Evolutionary conservation across 2,113 vertebrate species (phyloP).

Genomic region (Clarias macrocephalus): DNA sequence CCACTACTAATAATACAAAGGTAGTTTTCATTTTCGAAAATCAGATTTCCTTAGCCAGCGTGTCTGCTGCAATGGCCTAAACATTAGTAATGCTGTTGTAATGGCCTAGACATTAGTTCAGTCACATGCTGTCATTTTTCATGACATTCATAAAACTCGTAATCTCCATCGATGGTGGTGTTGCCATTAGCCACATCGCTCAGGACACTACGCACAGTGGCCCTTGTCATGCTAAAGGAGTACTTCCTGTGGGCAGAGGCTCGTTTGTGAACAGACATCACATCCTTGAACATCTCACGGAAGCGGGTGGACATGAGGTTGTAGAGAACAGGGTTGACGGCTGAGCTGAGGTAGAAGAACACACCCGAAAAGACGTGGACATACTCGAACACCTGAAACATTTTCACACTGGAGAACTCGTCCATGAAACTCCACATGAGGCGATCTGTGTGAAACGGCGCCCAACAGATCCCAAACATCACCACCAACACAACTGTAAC

Average conservation of each 20-base stretch:
- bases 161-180: constrained; percentile 51
- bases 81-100: too few species aligned
- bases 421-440: constrained; percentile 90
- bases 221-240: constrained; percentile 77
- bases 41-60: neutral
- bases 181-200: constrained; percentile 71
- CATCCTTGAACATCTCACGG: constrained; percentile 88
- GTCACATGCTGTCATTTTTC: constrained; percentile 52
- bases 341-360: constrained; percentile 92
- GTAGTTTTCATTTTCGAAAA: too few species aligned
- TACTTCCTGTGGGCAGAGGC: constrained; percentile 49
- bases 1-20: too few species aligned
- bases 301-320: constrained; percentile 94
- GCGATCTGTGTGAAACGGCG: constrained; percentile 88
- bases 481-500: constrained; percentile 86
- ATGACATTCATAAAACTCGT: constrained; percentile 46
- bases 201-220: constrained; percentile 79
- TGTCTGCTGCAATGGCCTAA: neutral
- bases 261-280: constrained; percentile 71
- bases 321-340: constrained; percentile 88
- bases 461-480: constrained; percentile 94
- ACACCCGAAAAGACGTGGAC: constrained; percentile 85
- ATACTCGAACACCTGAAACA: constrained; percentile 73
- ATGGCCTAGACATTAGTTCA: constrained; percentile 33
- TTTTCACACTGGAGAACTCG: constrained; percentile 76